Percentiles rank a stretch among this genome's conserved stretches.
Conservation (phyloP, 2,113 vertebrate genomes). For the Bambusicola thoracicus region DNA sequence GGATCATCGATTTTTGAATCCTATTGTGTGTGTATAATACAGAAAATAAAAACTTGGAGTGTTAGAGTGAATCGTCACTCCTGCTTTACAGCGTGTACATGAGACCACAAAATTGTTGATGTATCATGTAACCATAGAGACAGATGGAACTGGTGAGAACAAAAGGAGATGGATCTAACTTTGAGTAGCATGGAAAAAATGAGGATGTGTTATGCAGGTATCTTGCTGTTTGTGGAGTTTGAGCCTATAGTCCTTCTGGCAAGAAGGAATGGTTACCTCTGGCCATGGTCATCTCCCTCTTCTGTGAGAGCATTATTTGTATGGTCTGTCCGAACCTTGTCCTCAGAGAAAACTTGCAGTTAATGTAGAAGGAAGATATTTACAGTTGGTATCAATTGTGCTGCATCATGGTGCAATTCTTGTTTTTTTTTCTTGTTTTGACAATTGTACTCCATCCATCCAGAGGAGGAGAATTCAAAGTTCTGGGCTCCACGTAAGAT, state of each 20-base stretch:
- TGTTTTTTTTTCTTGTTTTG: background rate
- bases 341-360: background rate
- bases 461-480: background rate
- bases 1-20: background rate
- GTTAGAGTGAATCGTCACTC: background rate
- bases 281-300: background rate
- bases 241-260: background rate
- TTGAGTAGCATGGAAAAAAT: background rate
- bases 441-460: background rate
- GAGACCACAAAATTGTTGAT: background rate
- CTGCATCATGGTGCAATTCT: background rate
- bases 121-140: fast-evolving
- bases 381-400: background rate
- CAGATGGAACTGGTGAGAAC: background rate
- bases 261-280: background rate
- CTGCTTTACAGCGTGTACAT: fast-evolving
- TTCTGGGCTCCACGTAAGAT: fast-evolving
- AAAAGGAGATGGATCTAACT: background rate
- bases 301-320: background rate
- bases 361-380: background rate
- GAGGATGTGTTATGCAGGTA: background rate
- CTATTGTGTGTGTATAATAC: background rate
- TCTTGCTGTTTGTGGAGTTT: background rate
- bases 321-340: background rate
- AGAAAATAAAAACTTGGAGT: background rate